Percentiles rank a stretch among this genome's conserved stretches.
Evolutionary conservation across 53 echinoderm and acorn worm genomes (phyloP).

Genomic region (Crossaster papposus): DNA sequence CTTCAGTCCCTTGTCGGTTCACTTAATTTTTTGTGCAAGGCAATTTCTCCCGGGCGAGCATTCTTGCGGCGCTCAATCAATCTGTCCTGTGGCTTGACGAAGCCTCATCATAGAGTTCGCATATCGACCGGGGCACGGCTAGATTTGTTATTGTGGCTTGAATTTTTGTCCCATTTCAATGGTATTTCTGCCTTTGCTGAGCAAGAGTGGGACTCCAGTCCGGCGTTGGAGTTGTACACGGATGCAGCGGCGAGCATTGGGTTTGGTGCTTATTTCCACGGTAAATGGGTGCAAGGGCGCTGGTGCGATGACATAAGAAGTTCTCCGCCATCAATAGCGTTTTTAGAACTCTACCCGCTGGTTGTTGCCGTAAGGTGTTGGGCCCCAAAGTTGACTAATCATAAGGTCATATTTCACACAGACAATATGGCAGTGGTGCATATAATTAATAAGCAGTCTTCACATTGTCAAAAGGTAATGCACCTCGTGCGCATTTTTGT

Average conservation of each 20-base stretch:
- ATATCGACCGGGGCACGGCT: neutral
- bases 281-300: slow-evolving; percentile 7
- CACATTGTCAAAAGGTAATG: slow-evolving; percentile 33
- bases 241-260: slow-evolving; percentile 47
- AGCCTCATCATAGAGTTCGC: too few species aligned
- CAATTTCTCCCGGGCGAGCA: too few species aligned
- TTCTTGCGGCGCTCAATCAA: too few species aligned
- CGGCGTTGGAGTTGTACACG: neutral
- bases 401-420: slow-evolving; percentile 34
- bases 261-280: slow-evolving; percentile 32
- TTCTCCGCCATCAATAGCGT: slow-evolving; percentile 28
- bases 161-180: neutral
- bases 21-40: too few species aligned
- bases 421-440: slow-evolving; percentile 61
- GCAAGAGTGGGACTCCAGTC: neutral
- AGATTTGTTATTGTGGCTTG: slow-evolving; percentile 18
- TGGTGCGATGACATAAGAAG: neutral
- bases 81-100: too few species aligned
- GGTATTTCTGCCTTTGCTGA: slow-evolving; percentile 1
- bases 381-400: slow-evolving; percentile 21
- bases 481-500: slow-evolving; percentile 46
- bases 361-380: slow-evolving; percentile 24
- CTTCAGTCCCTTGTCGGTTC: too few species aligned
- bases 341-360: slow-evolving; percentile 51
- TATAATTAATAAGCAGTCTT: slow-evolving; percentile 58